These are phyloP conservation scores for Nemotelus pantherinus DNA, from an alignment of 2,888 invertebrate genomes.

Conservation along the genomic window DNA sequence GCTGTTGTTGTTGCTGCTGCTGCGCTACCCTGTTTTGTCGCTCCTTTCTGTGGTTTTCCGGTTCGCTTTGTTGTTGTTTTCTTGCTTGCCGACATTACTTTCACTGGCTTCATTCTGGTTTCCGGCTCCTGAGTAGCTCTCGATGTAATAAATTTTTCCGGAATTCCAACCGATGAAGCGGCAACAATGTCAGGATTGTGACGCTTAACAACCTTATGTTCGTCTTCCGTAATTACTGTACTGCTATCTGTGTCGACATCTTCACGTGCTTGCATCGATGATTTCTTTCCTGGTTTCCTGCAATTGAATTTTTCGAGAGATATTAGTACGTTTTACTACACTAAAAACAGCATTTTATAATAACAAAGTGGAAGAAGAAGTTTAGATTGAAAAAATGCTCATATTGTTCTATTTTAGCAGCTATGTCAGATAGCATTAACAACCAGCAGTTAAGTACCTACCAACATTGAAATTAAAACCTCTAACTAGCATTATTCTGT, in stretches of 20 bases:
- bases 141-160: slow-evolving; percentile 49
- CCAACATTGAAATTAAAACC: too few species aligned
- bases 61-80: slow-evolving; percentile 62
- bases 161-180: slow-evolving; percentile 47
- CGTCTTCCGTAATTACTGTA: slow-evolving; percentile 32
- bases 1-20: slow-evolving; percentile 45
- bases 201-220: slow-evolving; percentile 41
- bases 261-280: not conserved
- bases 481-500: too few species aligned
- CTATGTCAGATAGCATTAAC: too few species aligned
- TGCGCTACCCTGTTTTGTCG: slow-evolving; percentile 51
- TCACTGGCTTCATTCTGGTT: slow-evolving; percentile 47
- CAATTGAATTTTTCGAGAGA: not conserved
- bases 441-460: not conserved
- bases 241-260: slow-evolving; percentile 18
- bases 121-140: slow-evolving; percentile 10
- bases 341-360: too few species aligned
- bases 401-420: too few species aligned
- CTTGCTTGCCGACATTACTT: slow-evolving; percentile 54
- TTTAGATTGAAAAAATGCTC: too few species aligned
- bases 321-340: not conserved
- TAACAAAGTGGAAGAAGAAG: too few species aligned
- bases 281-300: slow-evolving; percentile 38
- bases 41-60: slow-evolving; percentile 55
- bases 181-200: slow-evolving; percentile 36